Percentiles rank a stretch among this genome's conserved stretches.
These are phyloP conservation scores for Ligdia adustata DNA, from an alignment of 2,888 invertebrate genomes.

Conservation along the genomic window DNA sequence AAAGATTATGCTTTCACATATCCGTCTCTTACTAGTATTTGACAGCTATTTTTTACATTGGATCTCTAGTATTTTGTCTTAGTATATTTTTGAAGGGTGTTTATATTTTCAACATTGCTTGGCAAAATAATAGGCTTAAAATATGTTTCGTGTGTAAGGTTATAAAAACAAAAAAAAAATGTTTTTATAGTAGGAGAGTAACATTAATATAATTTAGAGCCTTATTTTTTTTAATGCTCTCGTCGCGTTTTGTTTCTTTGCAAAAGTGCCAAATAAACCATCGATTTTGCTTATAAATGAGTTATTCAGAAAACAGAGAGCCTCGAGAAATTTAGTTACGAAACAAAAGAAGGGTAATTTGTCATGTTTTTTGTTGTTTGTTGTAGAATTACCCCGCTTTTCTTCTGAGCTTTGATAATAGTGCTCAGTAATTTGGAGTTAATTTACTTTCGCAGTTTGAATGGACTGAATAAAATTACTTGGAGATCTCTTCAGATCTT, in stretches of 20 bases:
- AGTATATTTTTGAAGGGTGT: too few relatives aligned
- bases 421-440: constrained; percentile 17
- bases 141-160: too few relatives aligned
- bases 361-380: constrained; percentile 33
- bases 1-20: too few relatives aligned
- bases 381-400: constrained; percentile 8
- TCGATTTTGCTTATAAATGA: constrained; percentile 25
- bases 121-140: too few relatives aligned
- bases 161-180: too few relatives aligned
- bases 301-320: constrained; percentile 22
- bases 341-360: constrained; percentile 35
- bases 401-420: constrained; percentile 16
- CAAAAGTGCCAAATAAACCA: constrained; percentile 7
- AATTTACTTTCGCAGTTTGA: constrained; percentile 23
- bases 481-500: constrained; percentile 2
- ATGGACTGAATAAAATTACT: constrained; percentile 11
- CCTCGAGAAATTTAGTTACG: constrained; percentile 28
- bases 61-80: too few relatives aligned
- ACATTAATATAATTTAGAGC: too few relatives aligned
- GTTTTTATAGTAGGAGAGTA: too few relatives aligned
- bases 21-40: too few relatives aligned
- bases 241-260: neutral
- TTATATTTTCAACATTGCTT: too few relatives aligned
- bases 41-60: too few relatives aligned
- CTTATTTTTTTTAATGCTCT: too few relatives aligned